Conservation (phyloP, 2,113 vertebrate species). For the Alectura lathami region DNA sequence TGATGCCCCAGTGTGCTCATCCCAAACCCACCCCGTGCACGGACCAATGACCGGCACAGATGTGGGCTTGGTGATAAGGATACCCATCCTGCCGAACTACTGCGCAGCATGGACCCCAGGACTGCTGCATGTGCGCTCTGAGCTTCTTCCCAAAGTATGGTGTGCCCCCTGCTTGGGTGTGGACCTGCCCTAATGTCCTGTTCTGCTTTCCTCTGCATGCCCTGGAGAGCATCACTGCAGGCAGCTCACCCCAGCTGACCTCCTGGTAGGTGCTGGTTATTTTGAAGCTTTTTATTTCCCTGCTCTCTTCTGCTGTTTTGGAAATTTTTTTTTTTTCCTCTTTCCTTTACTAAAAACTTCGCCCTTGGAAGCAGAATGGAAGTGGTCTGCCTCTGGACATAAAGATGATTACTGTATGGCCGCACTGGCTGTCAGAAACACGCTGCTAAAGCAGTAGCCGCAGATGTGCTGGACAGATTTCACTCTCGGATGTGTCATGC, state of each 20-base stretch:
- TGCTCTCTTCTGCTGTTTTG: background rate
- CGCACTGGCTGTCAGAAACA: no score
- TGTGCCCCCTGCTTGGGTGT: rapidly evolving
- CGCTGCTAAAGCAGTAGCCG: background rate
- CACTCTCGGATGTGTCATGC: background rate
- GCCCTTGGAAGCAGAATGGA: background rate
- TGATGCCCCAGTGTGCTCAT: background rate
- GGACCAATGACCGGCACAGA: background rate
- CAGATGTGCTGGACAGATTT: background rate
- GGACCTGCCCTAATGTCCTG: background rate
- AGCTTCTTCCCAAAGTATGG: background rate
- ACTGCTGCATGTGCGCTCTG: background rate
- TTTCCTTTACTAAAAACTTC: background rate
- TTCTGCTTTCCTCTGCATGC: background rate
- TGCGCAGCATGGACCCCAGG: background rate
- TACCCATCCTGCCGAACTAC: background rate
- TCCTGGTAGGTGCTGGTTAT: background rate
- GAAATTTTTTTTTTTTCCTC: background rate
- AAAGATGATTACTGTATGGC: no score
- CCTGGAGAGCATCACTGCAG: background rate
- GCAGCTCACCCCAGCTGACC: background rate
- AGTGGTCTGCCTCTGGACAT: no score
- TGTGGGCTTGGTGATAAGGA: background rate
- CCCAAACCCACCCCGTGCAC: background rate
- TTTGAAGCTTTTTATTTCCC: background rate